These are phyloP conservation scores for Miichthys miiuy DNA, from an alignment of 2,797 vertebrate genomes.

Conservation along the genomic window DNA sequence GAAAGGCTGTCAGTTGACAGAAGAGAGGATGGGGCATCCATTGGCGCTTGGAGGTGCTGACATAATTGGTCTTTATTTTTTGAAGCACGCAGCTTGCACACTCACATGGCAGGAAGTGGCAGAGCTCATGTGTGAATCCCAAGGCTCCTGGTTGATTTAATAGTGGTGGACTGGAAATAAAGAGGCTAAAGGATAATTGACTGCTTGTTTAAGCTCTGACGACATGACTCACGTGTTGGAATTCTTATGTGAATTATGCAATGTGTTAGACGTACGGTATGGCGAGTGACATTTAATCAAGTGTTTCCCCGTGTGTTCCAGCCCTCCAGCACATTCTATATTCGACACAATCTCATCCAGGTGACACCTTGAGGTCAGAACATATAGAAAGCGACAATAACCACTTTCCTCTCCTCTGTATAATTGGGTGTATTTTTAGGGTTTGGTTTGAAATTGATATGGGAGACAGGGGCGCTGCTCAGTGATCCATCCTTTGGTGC, in stretches of 20 bases:
- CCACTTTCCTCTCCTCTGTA: slow-evolving; percentile 49
- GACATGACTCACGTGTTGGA: slow-evolving; percentile 8
- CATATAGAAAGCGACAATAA: slow-evolving; percentile 50
- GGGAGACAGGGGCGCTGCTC: slow-evolving; percentile 75
- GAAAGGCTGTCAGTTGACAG: slow-evolving; percentile 71
- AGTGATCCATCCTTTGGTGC: slow-evolving; percentile 77
- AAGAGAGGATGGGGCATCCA: slow-evolving; percentile 55
- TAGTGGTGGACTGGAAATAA: slow-evolving; percentile 28
- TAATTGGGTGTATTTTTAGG: slow-evolving; percentile 80
- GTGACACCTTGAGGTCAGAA: slow-evolving; percentile 56
- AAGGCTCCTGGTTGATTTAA: slow-evolving; percentile 45
- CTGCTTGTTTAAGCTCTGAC: slow-evolving; percentile 39
- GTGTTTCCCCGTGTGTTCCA: slow-evolving; percentile 8
- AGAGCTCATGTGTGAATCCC: slow-evolving; percentile 35
- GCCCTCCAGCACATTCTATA: slow-evolving; percentile 35
- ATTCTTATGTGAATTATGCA: slow-evolving; percentile 22
- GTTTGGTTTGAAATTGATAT: slow-evolving; percentile 76
- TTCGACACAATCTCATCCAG: slow-evolving; percentile 34
- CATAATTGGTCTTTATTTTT: slow-evolving; percentile 70
- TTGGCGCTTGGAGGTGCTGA: slow-evolving; percentile 57
- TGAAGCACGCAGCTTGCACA: slow-evolving; percentile 41
- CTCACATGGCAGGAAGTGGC: slow-evolving; percentile 32
- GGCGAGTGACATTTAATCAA: slow-evolving; percentile 35
- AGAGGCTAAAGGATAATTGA: slow-evolving; percentile 49
- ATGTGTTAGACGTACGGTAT: not conserved